Conservation (phyloP, 2,113 vertebrate species). For the Mungos mungo region DNA sequence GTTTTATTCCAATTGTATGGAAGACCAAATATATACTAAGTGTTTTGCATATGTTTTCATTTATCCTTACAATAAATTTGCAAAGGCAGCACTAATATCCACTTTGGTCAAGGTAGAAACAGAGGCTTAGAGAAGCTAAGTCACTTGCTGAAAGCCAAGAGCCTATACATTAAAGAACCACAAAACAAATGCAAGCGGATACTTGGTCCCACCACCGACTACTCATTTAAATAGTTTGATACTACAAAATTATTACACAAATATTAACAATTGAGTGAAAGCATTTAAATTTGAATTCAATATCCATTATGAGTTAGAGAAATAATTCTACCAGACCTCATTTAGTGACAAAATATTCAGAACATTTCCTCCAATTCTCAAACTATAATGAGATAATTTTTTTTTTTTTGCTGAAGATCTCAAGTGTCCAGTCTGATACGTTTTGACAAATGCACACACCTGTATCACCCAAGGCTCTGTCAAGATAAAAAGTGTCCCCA, state of each 20-base stretch:
- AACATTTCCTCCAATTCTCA: constrained; percentile 48
- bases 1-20: background rate
- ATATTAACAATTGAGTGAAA: constrained; percentile 41
- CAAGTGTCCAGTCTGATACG: background rate
- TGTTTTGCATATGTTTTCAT: no score
- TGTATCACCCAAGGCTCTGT: background rate
- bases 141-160: background rate
- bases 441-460: background rate
- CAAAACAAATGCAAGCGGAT: background rate
- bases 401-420: background rate
- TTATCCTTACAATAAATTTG: background rate
- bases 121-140: background rate
- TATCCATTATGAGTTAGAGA: constrained; percentile 28
- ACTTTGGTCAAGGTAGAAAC: background rate
- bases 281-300: constrained; percentile 25
- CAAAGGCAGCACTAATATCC: background rate
- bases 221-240: background rate
- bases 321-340: constrained; percentile 34
- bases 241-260: background rate
- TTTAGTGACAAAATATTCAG: constrained; percentile 34
- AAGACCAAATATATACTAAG: background rate
- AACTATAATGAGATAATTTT: constrained; percentile 33
- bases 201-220: background rate
- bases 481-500: background rate
- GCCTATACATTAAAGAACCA: background rate